phyloP scores from a whole-genome alignment of 2,888 invertebrate genomes.

The Cataglyphis cursor region DNA sequence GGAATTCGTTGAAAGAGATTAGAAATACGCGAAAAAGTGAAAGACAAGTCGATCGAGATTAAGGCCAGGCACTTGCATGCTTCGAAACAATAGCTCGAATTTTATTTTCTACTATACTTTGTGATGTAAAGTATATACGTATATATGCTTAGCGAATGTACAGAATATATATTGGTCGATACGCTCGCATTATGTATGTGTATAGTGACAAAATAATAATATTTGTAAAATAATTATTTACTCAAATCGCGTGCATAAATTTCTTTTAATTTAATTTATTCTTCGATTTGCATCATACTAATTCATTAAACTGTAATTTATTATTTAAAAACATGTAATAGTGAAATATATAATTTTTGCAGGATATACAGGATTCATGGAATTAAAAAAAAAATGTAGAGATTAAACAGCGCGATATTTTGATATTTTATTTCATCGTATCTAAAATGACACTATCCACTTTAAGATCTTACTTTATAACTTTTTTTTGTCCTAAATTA shows the following conservation, averaged over 20 bases:
- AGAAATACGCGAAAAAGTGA: slow-evolving; percentile 35
- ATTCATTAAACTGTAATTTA: slow-evolving; percentile 6
- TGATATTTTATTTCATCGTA: background rate
- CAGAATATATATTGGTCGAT: slow-evolving; percentile 12
- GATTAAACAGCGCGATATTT: background rate
- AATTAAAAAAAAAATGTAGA: background rate
- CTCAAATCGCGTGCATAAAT: background rate
- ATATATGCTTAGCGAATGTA: background rate
- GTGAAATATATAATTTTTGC: background rate
- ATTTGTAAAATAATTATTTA: slow-evolving; percentile 32
- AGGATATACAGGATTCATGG: background rate
- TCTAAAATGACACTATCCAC: background rate
- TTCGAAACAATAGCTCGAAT: slow-evolving; percentile 56
- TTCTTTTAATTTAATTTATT: background rate
- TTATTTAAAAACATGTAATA: background rate
- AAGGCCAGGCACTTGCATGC: slow-evolving; percentile 69
- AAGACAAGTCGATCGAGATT: slow-evolving; percentile 51
- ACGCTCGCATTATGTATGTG: background rate
- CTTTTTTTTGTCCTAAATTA: background rate
- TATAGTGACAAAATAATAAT: background rate
- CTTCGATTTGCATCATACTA: background rate
- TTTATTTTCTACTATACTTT: slow-evolving; percentile 18
- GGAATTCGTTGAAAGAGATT: slow-evolving; percentile 24
- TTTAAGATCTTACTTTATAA: slow-evolving; percentile 6
- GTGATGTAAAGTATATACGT: background rate